Conservation (phyloP, 2,797 vertebrate species). For the Lerista edwardsae region DNA sequence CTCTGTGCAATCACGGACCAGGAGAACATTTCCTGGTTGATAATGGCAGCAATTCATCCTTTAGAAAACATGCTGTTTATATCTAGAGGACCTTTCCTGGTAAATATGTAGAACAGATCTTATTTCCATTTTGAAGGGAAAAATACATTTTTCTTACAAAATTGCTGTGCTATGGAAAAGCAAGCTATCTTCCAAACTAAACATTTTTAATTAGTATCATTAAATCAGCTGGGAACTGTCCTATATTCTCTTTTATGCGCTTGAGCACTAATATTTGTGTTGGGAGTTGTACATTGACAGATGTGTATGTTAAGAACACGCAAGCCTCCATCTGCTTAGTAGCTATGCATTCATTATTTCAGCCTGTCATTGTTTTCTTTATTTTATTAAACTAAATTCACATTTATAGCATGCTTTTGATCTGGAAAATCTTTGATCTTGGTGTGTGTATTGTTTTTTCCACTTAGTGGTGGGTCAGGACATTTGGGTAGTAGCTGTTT, state of each 20-base stretch:
- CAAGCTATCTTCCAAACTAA: not conserved
- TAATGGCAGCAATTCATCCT: not conserved
- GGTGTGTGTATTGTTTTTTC: not conserved
- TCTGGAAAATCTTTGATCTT: not conserved
- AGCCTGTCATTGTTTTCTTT: not conserved
- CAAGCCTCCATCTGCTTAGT: constrained; percentile 18
- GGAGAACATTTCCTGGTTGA: not conserved
- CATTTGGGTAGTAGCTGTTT: not conserved
- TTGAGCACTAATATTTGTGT: not conserved
- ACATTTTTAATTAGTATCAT: constrained; percentile 17
- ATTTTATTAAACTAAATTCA: not conserved
- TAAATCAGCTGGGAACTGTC: constrained; percentile 33
- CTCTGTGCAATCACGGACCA: not conserved
- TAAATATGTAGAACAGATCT: not conserved
- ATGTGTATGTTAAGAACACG: constrained; percentile 1
- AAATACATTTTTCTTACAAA: not conserved
- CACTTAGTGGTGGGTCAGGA: not conserved
- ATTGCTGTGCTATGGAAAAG: not conserved
- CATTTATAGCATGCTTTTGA: not conserved
- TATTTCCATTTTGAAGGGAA: not conserved
- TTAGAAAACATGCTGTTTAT: not conserved
- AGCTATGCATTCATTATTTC: not conserved
- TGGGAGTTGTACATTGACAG: constrained; percentile 42
- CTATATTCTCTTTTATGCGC: constrained; percentile 7
- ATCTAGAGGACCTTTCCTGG: not conserved